Evolutionary conservation across 2,113 vertebrate species (phyloP).

Genomic region (Ailuropoda melanoleuca): DNA sequence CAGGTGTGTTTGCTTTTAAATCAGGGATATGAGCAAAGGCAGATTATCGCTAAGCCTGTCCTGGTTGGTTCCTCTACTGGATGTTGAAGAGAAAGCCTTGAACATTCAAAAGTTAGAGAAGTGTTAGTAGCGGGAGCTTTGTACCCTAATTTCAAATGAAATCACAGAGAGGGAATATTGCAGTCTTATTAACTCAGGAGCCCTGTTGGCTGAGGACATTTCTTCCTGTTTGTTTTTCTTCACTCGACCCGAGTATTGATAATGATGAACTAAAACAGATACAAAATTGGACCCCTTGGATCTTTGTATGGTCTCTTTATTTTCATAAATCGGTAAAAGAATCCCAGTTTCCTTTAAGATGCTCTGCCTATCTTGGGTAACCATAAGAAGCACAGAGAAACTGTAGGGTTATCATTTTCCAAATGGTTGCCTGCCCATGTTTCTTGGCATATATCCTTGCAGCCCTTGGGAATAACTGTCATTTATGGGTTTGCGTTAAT

Average conservation of each 20-base stretch:
- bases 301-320: not conserved
- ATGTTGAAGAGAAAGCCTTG: not conserved
- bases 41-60: not conserved
- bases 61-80: not conserved
- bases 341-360: not conserved
- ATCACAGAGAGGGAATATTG: not conserved
- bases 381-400: not conserved
- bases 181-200: not conserved
- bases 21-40: not conserved
- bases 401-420: not conserved
- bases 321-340: not conserved
- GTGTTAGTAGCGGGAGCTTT: not conserved
- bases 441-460: not conserved
- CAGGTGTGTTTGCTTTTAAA: not conserved
- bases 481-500: not conserved
- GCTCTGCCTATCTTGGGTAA: not conserved
- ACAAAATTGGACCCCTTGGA: not conserved
- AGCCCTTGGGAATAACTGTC: not conserved
- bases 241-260: not conserved
- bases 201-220: not conserved
- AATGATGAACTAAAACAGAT: not conserved
- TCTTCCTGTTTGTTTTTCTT: slow-evolving; percentile 21
- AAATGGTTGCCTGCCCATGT: not conserved
- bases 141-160: not conserved
- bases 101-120: not conserved